Evolutionary conservation across 2,797 vertebrate species (phyloP).

Genomic region (Macroramphosus scolopax): DNA sequence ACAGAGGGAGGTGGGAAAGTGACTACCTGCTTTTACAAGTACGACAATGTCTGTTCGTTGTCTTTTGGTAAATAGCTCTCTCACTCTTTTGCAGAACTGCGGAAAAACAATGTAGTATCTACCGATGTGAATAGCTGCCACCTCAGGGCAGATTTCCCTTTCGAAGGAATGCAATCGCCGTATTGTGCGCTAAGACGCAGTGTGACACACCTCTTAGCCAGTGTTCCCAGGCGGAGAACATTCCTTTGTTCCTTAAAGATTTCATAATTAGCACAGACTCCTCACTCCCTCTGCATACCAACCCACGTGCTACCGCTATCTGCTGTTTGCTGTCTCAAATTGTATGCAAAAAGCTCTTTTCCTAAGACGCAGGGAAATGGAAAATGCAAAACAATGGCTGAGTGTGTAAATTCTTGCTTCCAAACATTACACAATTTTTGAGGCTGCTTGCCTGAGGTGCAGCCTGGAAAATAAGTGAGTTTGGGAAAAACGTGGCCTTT

Average conservation of each 20-base stretch:
- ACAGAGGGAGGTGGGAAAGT: no score
- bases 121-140: background rate
- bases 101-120: background rate
- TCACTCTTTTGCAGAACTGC: background rate
- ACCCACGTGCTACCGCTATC: slow-evolving; percentile 19
- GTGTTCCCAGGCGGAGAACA: slow-evolving; percentile 55
- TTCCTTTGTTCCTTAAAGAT: slow-evolving; percentile 61
- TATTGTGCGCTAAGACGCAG: slow-evolving; percentile 16
- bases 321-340: no score
- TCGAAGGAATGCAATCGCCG: slow-evolving; percentile 26
- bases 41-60: no score
- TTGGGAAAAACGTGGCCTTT: slow-evolving; percentile 72
- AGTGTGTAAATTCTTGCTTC: slow-evolving; percentile 42
- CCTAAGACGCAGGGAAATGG: slow-evolving; percentile 15
- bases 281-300: slow-evolving; percentile 25
- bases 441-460: slow-evolving; percentile 35
- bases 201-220: slow-evolving; percentile 41
- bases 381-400: slow-evolving; percentile 40
- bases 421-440: slow-evolving; percentile 33
- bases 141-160: slow-evolving; percentile 16
- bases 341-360: slow-evolving; percentile 2
- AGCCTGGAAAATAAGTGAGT: slow-evolving; percentile 58
- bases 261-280: slow-evolving; percentile 42
- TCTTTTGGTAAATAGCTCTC: no score
- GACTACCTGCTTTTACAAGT: no score